These are phyloP conservation scores for Hedychridium roseum DNA, from an alignment of 2,888 invertebrate species.

Conservation along the genomic window DNA sequence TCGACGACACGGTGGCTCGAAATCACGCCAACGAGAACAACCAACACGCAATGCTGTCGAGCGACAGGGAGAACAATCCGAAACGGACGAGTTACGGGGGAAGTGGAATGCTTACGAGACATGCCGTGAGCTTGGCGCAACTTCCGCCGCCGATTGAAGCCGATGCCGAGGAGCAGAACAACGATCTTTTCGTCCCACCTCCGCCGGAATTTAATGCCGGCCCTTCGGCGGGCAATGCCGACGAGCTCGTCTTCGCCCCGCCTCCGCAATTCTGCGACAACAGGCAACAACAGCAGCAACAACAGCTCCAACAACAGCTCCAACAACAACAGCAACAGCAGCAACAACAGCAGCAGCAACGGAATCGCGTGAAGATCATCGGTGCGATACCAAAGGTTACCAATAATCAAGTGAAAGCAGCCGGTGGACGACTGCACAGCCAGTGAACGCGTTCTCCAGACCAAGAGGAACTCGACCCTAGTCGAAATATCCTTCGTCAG, in stretches of 20 bases:
- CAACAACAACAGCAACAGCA: slow-evolving; percentile 45
- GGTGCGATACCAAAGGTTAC: slow-evolving; percentile 80
- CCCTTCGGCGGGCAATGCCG: slow-evolving; percentile 61
- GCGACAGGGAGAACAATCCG: slow-evolving; percentile 50
- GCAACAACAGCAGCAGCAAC: slow-evolving; percentile 48
- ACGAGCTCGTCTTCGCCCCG: slow-evolving; percentile 78
- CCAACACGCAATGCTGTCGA: slow-evolving; percentile 47
- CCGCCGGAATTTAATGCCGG: slow-evolving; percentile 69
- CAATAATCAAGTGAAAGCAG: slow-evolving; percentile 59
- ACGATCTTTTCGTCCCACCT: slow-evolving; percentile 68
- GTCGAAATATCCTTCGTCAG: too few relatives aligned
- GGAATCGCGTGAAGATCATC: slow-evolving; percentile 78
- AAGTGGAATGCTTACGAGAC: slow-evolving; percentile 68
- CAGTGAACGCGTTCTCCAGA: slow-evolving; percentile 47
- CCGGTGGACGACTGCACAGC: slow-evolving; percentile 66
- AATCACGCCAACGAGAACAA: slow-evolving; percentile 52
- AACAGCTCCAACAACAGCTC: slow-evolving; percentile 46
- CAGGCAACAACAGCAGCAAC: slow-evolving; percentile 54
- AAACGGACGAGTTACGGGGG: slow-evolving; percentile 54
- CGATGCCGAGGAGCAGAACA: slow-evolving; percentile 74
- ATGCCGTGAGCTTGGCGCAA: slow-evolving; percentile 79
- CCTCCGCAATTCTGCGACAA: slow-evolving; percentile 91
- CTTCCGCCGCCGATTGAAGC: slow-evolving; percentile 82
- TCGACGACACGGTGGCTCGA: slow-evolving; percentile 60
- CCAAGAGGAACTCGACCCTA: too few relatives aligned